Percentiles rank a stretch among this genome's conserved stretches.
Evolutionary conservation across 1,140 invertebrate species (phyloP).

Genomic region (Steinernema feltiae): DNA sequence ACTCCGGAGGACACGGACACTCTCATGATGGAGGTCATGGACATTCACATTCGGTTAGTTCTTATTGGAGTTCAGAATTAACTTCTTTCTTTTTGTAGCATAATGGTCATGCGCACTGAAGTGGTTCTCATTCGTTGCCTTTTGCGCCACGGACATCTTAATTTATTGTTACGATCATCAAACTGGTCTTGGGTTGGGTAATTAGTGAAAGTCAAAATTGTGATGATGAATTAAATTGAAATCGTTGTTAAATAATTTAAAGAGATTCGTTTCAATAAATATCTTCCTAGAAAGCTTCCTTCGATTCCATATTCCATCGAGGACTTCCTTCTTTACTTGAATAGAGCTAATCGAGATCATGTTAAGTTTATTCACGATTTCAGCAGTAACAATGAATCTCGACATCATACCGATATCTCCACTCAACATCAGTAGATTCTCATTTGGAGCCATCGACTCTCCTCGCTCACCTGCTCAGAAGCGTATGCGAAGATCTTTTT

Average conservation of each 20-base stretch:
- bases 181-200: background rate
- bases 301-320: too few relatives aligned
- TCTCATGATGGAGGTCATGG: constrained; percentile 19
- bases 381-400: background rate
- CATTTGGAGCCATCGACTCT: background rate
- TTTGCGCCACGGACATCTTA: background rate
- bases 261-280: too few relatives aligned
- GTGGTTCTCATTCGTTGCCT: background rate
- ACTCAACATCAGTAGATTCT: constrained; percentile 1
- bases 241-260: too few relatives aligned
- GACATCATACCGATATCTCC: background rate
- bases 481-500: background rate
- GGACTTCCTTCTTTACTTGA: too few relatives aligned
- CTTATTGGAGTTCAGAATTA: background rate
- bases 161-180: constrained; percentile 3
- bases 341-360: too few relatives aligned
- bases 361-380: background rate
- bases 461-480: background rate
- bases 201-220: too few relatives aligned
- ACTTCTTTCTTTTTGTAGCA: background rate
- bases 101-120: background rate
- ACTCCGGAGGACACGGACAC: constrained; percentile 22
- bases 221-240: too few relatives aligned
- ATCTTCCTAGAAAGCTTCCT: too few relatives aligned
- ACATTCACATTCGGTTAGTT: constrained; percentile 1